A percentile compares a stretch with the other conserved stretches of the same genome.
Evolutionary conservation across 1,140 invertebrate genomes (phyloP).

Genomic region (Reticulitermes speratus): DNA sequence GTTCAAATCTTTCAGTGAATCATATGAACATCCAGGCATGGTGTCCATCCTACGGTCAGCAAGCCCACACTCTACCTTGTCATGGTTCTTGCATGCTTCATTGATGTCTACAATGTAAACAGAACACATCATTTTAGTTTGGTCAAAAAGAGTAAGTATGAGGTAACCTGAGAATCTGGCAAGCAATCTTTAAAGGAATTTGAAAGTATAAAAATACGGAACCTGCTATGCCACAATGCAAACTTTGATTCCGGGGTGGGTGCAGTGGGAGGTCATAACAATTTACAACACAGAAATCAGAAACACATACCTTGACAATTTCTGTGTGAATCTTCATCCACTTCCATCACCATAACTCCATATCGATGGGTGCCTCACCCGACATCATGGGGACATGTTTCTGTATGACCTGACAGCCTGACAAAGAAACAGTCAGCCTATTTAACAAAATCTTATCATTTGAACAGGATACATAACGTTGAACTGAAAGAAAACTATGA

Average conservation of each 20-base stretch:
- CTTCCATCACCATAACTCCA: neutral
- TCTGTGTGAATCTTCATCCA: constrained; percentile 2
- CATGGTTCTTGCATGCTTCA: neutral
- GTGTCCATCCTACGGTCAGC: constrained; percentile 27
- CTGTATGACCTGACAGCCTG: neutral
- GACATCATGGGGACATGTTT: neutral
- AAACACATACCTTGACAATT: neutral
- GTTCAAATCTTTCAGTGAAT: constrained; percentile 27
- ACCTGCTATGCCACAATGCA: no score
- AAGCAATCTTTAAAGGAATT: no score
- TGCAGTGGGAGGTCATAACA: no score
- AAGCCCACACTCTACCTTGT: neutral
- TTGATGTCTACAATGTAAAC: neutral
- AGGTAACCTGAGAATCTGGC: no score
- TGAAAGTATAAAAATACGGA: no score
- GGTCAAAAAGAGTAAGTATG: neutral
- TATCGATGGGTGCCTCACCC: neutral
- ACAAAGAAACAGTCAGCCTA: no score
- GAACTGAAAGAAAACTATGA: no score
- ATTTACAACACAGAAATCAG: no score
- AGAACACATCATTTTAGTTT: neutral
- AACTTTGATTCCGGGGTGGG: no score
- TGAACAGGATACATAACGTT: no score
- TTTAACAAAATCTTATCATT: no score
- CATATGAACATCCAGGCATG: constrained; percentile 26